These are phyloP conservation scores for Notocelia uddmanniana DNA, from an alignment of 2,888 invertebrate genomes.

Conservation along the genomic window DNA sequence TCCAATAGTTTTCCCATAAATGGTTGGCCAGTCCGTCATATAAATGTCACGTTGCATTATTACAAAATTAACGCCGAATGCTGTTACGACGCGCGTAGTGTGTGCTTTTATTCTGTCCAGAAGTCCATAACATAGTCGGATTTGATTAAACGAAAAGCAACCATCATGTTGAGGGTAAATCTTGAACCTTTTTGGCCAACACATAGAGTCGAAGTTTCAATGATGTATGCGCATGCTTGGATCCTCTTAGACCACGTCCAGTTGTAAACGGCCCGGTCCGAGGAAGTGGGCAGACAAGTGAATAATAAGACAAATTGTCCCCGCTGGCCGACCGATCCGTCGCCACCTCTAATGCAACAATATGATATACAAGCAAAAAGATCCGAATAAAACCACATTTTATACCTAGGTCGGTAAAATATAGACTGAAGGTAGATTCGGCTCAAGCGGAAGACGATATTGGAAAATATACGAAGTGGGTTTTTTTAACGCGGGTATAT, in stretches of 20 bases:
- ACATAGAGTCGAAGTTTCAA: constrained; percentile 8
- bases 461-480: no score
- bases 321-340: constrained; percentile 46
- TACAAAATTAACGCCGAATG: not conserved
- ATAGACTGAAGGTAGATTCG: no score
- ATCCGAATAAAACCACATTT: not conserved
- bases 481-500: no score
- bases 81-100: not conserved
- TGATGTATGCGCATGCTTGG: not conserved
- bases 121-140: not conserved
- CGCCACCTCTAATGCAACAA: not conserved
- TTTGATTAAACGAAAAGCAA: not conserved
- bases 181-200: not conserved
- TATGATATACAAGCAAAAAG: not conserved
- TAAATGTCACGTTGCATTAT: constrained; percentile 14
- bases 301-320: constrained; percentile 69
- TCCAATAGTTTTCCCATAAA: constrained; percentile 10
- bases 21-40: constrained; percentile 13
- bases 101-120: not conserved
- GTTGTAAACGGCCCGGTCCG: constrained; percentile 38
- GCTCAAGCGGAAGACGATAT: no score
- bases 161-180: not conserved
- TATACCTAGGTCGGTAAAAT: not conserved
- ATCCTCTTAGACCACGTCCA: not conserved
- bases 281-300: constrained; percentile 73